phyloP scores from a whole-genome alignment of 2,797 vertebrate genomes.

The Notolepis coatsorum region DNA sequence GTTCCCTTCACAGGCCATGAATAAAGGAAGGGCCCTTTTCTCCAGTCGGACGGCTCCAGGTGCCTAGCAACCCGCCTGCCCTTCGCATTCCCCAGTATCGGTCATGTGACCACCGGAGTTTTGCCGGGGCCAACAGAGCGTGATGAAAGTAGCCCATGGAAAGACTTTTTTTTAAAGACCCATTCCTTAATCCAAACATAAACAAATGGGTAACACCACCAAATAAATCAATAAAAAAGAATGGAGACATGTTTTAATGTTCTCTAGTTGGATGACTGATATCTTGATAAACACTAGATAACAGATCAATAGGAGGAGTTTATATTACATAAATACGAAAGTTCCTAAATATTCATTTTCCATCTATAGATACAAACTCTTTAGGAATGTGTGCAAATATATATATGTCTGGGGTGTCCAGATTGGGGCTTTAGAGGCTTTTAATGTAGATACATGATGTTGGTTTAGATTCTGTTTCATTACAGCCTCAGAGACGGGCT shows the following conservation, averaged over 20 bases:
- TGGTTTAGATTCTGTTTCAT: constrained; percentile 25
- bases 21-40: constrained; percentile 26
- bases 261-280: too few relatives aligned
- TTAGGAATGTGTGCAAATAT: too few relatives aligned
- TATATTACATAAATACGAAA: too few relatives aligned
- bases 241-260: background rate
- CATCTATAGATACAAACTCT: too few relatives aligned
- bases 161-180: constrained; percentile 1
- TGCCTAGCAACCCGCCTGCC: constrained; percentile 65
- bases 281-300: too few relatives aligned
- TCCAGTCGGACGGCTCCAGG: constrained; percentile 45
- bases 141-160: constrained; percentile 38
- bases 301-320: too few relatives aligned
- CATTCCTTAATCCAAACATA: too few relatives aligned
- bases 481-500: background rate
- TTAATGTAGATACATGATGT: constrained; percentile 34
- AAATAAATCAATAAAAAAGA: background rate
- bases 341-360: too few relatives aligned
- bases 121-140: constrained; percentile 45
- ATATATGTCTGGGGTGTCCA: too few relatives aligned
- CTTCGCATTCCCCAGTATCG: constrained; percentile 77
- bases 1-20: constrained; percentile 17
- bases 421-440: too few relatives aligned
- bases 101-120: constrained; percentile 73
- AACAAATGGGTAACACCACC: background rate